Conservation (phyloP, 92 coral and sea anemone genomes). For the Pocillopora meandrina region DNA sequence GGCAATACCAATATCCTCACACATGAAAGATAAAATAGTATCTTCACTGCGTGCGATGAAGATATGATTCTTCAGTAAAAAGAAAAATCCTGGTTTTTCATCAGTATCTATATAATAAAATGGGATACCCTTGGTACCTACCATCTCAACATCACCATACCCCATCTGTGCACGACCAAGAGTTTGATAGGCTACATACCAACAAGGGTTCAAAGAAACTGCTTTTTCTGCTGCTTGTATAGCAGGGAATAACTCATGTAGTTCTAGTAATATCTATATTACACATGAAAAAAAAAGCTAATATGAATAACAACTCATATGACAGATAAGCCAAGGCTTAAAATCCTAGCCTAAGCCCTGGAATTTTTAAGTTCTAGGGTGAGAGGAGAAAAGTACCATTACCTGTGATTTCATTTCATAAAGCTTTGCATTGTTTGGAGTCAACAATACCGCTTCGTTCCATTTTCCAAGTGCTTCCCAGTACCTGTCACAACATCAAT, state of each 20-base stretch:
- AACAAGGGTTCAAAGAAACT: conserved; percentile 71
- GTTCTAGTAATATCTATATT: conserved; percentile 75
- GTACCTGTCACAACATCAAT: conserved; percentile 47
- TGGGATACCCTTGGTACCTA: conserved; percentile 6
- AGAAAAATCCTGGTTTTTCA: no score
- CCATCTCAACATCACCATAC: conserved; percentile 93
- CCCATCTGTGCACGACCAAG: conserved; percentile 98
- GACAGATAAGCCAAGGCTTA: no score
- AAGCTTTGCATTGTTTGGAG: conserved; percentile 84
- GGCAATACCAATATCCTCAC: no score
- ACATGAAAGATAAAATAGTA: no score
- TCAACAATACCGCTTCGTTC: conserved; percentile 86
- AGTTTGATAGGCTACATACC: conserved; percentile 78
- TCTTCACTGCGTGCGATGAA: no score
- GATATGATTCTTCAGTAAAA: no score
- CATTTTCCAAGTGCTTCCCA: conserved; percentile 91
- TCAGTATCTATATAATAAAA: not conserved
- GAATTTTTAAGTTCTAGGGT: not conserved
- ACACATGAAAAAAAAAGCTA: not conserved
- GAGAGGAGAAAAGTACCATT: not conserved
- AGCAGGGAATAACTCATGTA: conserved; percentile 92
- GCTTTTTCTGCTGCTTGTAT: conserved; percentile 87
- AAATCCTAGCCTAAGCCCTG: not conserved
- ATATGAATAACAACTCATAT: not conserved
- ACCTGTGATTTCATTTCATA: conserved; percentile 99